Conservation (phyloP, 2,888 invertebrate species). For the Scaptomyza polygonia region DNA sequence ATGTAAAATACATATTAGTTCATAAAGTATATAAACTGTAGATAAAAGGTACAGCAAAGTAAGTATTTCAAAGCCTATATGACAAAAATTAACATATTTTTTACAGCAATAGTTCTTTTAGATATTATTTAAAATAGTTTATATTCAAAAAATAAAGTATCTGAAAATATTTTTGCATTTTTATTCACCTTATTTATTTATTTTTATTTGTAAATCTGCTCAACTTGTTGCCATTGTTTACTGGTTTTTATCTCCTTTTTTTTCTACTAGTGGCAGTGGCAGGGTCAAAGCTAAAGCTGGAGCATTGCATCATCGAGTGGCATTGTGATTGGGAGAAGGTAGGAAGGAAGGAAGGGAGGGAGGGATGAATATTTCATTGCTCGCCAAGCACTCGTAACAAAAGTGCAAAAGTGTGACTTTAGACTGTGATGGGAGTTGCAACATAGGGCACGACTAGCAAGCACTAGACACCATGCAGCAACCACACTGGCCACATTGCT, state of each 20-base stretch:
- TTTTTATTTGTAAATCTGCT: neutral
- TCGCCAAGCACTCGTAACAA: slow-evolving; percentile 41
- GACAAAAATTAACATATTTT: neutral
- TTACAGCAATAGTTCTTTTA: neutral
- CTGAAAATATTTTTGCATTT: neutral
- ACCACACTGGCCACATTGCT: slow-evolving; percentile 23
- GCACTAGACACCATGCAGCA: slow-evolving; percentile 1
- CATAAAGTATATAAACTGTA: neutral
- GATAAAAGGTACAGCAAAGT: no score
- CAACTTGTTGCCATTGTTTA: slow-evolving; percentile 28
- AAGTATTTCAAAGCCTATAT: no score
- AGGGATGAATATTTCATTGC: slow-evolving; percentile 7
- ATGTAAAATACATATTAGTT: neutral
- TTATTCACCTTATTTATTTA: no score
- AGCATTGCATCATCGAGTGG: slow-evolving; percentile 70
- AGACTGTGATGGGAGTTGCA: slow-evolving; percentile 26
- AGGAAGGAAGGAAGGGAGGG: no score
- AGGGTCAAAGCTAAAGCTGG: slow-evolving; percentile 40
- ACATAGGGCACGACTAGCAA: slow-evolving; percentile 13
- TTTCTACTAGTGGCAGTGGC: slow-evolving; percentile 41
- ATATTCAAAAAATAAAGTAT: neutral
- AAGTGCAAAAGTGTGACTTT: slow-evolving; percentile 71
- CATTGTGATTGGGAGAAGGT: slow-evolving; percentile 59
- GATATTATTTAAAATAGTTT: no score
- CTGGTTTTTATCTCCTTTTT: neutral